A percentile compares a stretch with the other conserved stretches of the same genome.
These are phyloP conservation scores for Chromobotia macracanthus DNA, from an alignment of 2,797 vertebrate genomes.

Conservation along the genomic window DNA sequence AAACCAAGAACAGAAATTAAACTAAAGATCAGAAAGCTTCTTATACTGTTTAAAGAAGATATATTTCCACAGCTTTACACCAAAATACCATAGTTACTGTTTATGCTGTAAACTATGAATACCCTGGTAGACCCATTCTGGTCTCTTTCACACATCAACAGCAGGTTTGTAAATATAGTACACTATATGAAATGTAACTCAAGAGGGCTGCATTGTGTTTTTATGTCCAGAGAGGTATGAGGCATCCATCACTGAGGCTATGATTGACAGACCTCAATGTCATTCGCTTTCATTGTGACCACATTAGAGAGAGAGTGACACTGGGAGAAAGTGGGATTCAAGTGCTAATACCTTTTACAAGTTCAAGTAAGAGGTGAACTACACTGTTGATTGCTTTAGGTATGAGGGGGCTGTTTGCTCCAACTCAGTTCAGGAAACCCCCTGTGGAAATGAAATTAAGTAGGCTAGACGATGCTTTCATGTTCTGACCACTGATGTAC, in stretches of 20 bases:
- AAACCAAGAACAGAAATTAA: background rate
- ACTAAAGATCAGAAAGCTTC: background rate
- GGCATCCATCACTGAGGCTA: slow-evolving; percentile 4
- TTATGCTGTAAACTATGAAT: background rate
- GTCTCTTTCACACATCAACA: background rate
- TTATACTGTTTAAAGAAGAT: background rate
- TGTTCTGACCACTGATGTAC: slow-evolving; percentile 17
- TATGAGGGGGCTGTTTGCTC: slow-evolving; percentile 39
- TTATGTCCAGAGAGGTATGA: slow-evolving; percentile 15
- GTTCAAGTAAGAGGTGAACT: slow-evolving; percentile 39
- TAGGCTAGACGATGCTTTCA: slow-evolving; percentile 36
- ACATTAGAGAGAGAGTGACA: background rate
- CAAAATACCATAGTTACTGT: too few species aligned
- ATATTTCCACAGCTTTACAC: too few species aligned
- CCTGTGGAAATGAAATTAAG: slow-evolving; percentile 41
- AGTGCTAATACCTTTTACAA: slow-evolving; percentile 48
- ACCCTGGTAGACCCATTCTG: background rate
- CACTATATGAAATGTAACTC: slow-evolving; percentile 8
- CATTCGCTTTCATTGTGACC: slow-evolving; percentile 24
- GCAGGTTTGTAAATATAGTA: background rate
- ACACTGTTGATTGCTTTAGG: slow-evolving; percentile 28
- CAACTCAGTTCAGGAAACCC: slow-evolving; percentile 18
- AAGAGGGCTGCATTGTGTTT: slow-evolving; percentile 13
- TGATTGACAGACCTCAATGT: background rate
- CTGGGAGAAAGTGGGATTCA: slow-evolving; percentile 14